Conservation (phyloP, 2,113 vertebrate genomes). For the Bujurquina vittata region DNA sequence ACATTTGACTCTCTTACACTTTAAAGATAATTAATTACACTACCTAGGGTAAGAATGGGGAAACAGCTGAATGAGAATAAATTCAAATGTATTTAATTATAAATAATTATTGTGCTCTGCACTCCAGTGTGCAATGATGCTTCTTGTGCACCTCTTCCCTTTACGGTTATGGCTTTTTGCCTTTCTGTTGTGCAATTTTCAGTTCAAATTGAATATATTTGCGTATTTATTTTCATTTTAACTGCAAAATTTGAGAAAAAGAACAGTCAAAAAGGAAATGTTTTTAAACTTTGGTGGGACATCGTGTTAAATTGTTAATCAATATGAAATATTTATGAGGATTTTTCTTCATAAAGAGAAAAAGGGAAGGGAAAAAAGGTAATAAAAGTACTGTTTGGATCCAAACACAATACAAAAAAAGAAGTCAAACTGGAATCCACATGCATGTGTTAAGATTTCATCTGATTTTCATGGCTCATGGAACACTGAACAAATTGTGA, state of each 20-base stretch:
- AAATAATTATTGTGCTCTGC: not conserved
- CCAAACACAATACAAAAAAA: not conserved
- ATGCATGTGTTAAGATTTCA: slow-evolving; percentile 1
- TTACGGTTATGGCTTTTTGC: not conserved
- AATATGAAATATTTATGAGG: not conserved
- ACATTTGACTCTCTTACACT: not conserved
- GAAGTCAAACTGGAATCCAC: not conserved
- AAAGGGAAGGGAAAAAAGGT: not conserved
- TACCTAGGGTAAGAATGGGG: not conserved
- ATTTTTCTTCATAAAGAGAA: not conserved
- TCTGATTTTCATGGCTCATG: slow-evolving; percentile 13
- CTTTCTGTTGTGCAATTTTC: not conserved
- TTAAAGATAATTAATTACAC: not conserved
- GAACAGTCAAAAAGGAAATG: too few species aligned
- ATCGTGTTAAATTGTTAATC: not conserved
- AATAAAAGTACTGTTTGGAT: not conserved
- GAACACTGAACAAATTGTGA: slow-evolving; percentile 28
- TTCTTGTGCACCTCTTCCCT: not conserved
- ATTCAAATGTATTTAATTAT: not conserved
- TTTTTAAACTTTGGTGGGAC: too few species aligned
- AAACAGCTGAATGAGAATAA: not conserved
- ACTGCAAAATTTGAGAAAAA: not conserved
- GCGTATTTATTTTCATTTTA: not conserved
- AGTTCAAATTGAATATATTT: not conserved
- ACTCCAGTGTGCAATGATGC: not conserved